Evolutionary conservation across 2,113 vertebrate genomes (phyloP), one percentile per base, ranked within the genome.

Genomic region (Pelobates fuscus): DNA sequence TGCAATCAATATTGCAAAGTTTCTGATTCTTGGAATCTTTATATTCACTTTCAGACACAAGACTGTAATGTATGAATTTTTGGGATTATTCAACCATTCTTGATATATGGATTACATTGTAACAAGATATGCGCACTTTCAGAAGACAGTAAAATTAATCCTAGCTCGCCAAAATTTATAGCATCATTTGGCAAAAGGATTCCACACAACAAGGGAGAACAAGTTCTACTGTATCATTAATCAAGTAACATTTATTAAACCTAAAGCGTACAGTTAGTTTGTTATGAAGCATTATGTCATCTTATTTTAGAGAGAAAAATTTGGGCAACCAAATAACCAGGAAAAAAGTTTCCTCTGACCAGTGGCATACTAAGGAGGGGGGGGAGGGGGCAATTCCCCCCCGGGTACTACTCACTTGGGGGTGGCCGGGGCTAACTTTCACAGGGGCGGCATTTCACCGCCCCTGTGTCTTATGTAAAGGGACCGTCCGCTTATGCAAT

Each of bases 31-130:
- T 65, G 71, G 52, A 21, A 57, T n/a, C 26, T 57, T 55, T 27
- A 58, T 32, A 21, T 57, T 65, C 8, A 29, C 23, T 65, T 11
- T 26, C 24, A 27, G 61, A 43, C 30, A 26, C 17, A 57, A 17
- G 30, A n/a, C 17, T 74, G 25, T 24, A n/a, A 7, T 74, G 25
- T 24, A 21, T n/a, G 5, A 21, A 55, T 11, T 41, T 20, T 43
- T 17, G 24, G 23, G 24, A 64, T 64, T 65, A 37, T 41, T 41
- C 44, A 20, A 55, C 18, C 5, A 8, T 43, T 57, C 17, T 18
- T 54, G 46, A 73, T 72, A 64, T 55, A 54, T 64, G 52, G 26
- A 44, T 55, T n/a, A 54, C 21, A 26, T 55, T 64, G 21, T 30
- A 65, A 37, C 26, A 23, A 12, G 14, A 63, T 43, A 12, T 30